Evolutionary conservation across 2,797 vertebrate species (phyloP).

Genomic region (Mionectes olivaceus): DNA sequence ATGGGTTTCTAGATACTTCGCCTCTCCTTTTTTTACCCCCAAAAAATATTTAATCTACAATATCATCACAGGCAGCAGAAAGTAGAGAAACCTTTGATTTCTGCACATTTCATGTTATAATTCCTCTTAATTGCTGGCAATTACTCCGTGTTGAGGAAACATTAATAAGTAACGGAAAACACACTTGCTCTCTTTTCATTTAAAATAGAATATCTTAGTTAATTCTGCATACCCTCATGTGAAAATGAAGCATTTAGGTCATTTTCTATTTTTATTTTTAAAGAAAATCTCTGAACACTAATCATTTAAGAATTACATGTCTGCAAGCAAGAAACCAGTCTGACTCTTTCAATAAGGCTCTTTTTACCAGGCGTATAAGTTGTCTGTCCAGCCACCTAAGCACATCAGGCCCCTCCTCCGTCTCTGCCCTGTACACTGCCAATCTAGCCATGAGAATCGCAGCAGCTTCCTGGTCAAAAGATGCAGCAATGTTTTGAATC

Average conservation of each 20-base stretch:
- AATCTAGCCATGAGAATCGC: constrained; percentile 96
- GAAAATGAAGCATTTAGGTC: not conserved
- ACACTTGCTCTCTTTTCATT: not conserved
- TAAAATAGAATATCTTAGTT: not conserved
- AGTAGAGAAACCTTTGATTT: not conserved
- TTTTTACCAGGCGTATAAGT: constrained; percentile 91
- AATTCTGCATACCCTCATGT: not conserved
- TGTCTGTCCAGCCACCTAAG: constrained; percentile 97
- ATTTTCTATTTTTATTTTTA: not conserved
- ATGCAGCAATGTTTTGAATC: constrained; percentile 95
- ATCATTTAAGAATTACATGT: not conserved
- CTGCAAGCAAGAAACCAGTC: not conserved
- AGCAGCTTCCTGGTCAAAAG: constrained; percentile 96
- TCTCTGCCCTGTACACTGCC: constrained; percentile 93
- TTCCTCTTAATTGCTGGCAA: not conserved
- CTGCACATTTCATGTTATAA: not conserved
- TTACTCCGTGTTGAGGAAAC: not conserved
- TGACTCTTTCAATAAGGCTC: not conserved
- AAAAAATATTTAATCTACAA: not conserved
- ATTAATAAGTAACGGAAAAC: not conserved
- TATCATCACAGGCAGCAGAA: not conserved
- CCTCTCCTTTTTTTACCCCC: rapidly evolving
- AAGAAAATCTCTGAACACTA: not conserved
- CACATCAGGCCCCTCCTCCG: constrained; percentile 96
- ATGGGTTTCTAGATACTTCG: not conserved